Evolutionary conservation across 2,113 vertebrate genomes (phyloP).

Genomic region (Paedocypris sp.): DNA sequence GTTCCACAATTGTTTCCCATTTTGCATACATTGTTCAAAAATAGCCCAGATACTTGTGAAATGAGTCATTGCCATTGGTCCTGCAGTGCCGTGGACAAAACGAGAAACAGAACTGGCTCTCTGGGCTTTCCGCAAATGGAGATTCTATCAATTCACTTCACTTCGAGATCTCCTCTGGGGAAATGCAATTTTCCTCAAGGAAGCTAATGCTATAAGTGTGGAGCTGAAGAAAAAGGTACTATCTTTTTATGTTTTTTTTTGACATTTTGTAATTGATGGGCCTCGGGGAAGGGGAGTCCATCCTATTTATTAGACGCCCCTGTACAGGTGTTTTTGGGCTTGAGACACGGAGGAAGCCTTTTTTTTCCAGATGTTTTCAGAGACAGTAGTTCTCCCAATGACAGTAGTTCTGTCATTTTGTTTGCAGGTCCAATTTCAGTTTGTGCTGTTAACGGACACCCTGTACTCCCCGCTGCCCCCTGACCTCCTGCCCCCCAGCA

Average conservation of each 20-base stretch:
- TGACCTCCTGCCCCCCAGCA: constrained; percentile 79
- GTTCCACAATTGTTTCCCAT: no score
- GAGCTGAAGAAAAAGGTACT: constrained; percentile 94
- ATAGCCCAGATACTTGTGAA: background rate
- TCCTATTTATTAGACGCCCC: no score
- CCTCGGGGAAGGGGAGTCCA: no score
- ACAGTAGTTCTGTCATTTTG: background rate
- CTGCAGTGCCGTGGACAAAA: constrained; percentile 80
- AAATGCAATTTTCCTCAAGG: constrained; percentile 93
- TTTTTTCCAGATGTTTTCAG: no score
- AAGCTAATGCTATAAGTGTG: constrained; percentile 95
- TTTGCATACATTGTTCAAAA: no score
- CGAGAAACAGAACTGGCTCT: constrained; percentile 82
- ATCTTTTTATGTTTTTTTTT: background rate
- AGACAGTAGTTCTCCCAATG: no score
- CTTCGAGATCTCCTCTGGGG: constrained; percentile 92
- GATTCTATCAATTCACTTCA: constrained; percentile 96
- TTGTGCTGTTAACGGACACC: constrained; percentile 88
- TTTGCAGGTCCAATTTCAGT: constrained; percentile 94
- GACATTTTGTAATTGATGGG: no score
- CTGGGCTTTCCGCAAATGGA: constrained; percentile 97
- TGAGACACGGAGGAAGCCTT: no score
- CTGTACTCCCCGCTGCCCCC: constrained; percentile 90
- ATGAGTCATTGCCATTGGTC: background rate
- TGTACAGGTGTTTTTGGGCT: no score